A percentile compares a stretch with the other conserved stretches of the same genome.
These are phyloP conservation scores for Scomber japonicus DNA, from an alignment of 2,113 vertebrate genomes.

Conservation along the genomic window DNA sequence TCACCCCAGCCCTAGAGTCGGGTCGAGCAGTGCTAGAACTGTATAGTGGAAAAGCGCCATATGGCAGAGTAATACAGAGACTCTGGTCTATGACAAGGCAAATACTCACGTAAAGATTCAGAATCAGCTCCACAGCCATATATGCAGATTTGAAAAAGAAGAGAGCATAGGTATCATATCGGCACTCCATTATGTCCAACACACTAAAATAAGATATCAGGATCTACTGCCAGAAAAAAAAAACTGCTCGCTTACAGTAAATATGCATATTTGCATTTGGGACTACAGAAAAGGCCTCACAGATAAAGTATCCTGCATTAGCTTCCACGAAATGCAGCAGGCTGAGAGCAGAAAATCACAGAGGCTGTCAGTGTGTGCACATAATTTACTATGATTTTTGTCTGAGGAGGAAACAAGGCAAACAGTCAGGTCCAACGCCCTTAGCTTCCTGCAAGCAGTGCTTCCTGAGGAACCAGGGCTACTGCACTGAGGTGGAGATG, in stretches of 20 bases:
- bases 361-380: not conserved
- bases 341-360: not conserved
- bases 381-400: constrained; percentile 50
- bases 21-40: no score
- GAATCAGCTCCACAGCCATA: not conserved
- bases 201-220: not conserved
- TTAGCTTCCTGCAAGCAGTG: constrained; percentile 70
- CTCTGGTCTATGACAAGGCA: no score
- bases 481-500: constrained; percentile 67
- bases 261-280: constrained; percentile 15
- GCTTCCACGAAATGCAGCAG: not conserved
- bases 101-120: no score
- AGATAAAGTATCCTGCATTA: not conserved
- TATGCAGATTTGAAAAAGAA: not conserved
- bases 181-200: not conserved
- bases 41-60: no score
- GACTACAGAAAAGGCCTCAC: not conserved
- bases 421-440: constrained; percentile 75
- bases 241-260: not conserved
- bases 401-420: constrained; percentile 63
- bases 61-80: no score
- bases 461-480: constrained; percentile 75
- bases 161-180: not conserved
- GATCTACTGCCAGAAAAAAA: not conserved
- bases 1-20: no score